Percentiles rank a stretch among this genome's conserved stretches.
Conservation (phyloP, 1,140 invertebrate species). For the Drosophila punjabiensis region DNA sequence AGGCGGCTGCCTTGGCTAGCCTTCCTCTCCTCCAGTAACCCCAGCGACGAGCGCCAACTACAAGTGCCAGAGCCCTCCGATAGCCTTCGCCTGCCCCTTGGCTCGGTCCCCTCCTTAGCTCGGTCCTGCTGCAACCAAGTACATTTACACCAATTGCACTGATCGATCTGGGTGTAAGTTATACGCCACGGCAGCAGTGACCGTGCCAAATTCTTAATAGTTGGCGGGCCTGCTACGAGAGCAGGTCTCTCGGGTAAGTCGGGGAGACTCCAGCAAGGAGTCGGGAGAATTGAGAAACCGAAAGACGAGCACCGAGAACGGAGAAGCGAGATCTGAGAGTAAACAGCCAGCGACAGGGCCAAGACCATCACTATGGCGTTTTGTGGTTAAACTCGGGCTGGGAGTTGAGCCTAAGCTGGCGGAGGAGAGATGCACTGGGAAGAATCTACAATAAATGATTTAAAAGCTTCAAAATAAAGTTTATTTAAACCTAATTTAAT, state of each 20-base stretch:
- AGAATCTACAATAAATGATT: background rate
- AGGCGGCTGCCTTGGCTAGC: background rate
- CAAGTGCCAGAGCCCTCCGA: slow-evolving; percentile 59
- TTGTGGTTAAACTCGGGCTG: slow-evolving; percentile 65
- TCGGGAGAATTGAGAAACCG: slow-evolving; percentile 18
- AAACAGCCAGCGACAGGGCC: slow-evolving; percentile 54
- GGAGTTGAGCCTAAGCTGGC: slow-evolving; percentile 10
- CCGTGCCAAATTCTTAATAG: slow-evolving; percentile 85
- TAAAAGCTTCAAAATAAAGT: background rate
- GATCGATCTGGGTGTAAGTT: slow-evolving; percentile 84
- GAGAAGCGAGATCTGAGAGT: slow-evolving; percentile 24
- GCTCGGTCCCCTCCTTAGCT: background rate
- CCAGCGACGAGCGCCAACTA: slow-evolving; percentile 61
- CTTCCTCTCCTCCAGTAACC: background rate
- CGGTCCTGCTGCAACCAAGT: slow-evolving; percentile 56
- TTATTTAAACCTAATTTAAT: background rate
- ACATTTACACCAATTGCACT: slow-evolving; percentile 85
- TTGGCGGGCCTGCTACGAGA: slow-evolving; percentile 64
- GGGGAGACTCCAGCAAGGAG: slow-evolving; percentile 17
- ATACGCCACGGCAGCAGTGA: slow-evolving; percentile 72
- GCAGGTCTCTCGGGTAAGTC: slow-evolving; percentile 24
- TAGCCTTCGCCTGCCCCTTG: background rate
- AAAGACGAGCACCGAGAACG: slow-evolving; percentile 8
- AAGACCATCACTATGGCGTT: slow-evolving; percentile 64
- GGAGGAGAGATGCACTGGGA: background rate